Evolutionary conservation across 1,140 invertebrate species (phyloP).

Genomic region (Drosophila novamexicana): DNA sequence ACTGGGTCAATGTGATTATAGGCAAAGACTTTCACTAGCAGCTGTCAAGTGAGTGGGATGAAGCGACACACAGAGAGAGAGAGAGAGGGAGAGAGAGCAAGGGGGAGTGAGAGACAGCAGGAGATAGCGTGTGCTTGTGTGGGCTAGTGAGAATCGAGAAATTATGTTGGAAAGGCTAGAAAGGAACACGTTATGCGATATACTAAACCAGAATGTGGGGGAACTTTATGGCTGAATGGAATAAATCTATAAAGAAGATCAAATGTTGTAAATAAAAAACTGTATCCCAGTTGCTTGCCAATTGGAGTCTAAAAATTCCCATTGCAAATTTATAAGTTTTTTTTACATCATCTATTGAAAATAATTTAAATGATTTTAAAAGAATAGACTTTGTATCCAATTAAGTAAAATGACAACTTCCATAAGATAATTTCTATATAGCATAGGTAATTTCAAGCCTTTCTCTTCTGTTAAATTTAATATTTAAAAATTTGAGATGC

Average conservation of each 20-base stretch:
- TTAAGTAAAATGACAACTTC: no score
- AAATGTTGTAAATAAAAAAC: not conserved
- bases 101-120: not conserved
- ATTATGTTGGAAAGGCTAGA: constrained; percentile 20
- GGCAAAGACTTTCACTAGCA: constrained; percentile 64
- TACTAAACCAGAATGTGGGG: constrained; percentile 4
- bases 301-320: no score
- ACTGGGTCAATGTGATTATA: constrained; percentile 69
- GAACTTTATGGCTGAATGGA: not conserved
- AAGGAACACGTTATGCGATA: constrained; percentile 14
- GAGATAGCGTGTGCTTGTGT: constrained; percentile 5
- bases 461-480: not conserved
- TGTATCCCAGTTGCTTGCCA: no score
- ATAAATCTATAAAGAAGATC: not conserved
- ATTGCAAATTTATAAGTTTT: no score
- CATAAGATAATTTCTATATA: no score
- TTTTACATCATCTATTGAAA: no score
- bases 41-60: constrained; percentile 58
- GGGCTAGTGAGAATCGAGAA: constrained; percentile 10
- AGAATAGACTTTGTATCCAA: no score
- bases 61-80: constrained; percentile 3
- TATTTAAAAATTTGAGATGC: no score
- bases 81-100: not conserved
- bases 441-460: not conserved
- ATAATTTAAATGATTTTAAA: no score